Evolutionary conservation across 2,113 vertebrate genomes (phyloP), one percentile per base, ranked within the genome.

Genomic region (Lycaon pictus): DNA sequence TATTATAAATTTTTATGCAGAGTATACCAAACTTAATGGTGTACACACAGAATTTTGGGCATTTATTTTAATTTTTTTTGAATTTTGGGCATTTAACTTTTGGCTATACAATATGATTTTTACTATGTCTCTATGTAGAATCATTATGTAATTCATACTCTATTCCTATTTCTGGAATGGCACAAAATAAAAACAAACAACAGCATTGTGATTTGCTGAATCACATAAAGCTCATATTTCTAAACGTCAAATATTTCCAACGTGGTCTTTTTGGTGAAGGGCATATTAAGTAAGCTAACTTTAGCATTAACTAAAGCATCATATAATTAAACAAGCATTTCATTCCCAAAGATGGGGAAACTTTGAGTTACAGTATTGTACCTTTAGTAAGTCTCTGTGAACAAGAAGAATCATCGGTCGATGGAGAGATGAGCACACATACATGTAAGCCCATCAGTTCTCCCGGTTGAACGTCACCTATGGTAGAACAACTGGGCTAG

Each of bases 121-220:
- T 92, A 77, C 32, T 48, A 51, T 62, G 85, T 94, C 69, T 53
- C 2, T 48, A n/a, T 63, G 27, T 23, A 81, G 16, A 96, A n/a
- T 83, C 43, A 56, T 63, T 48, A 32, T 7, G 17, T 2, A 80
- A 51, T 84, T 87, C 77, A 71, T 56, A 71, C 11, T 80, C 62
- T 25, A 69, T 5, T 89, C 22, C 23, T 6, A 77, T 32, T 37
- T 85, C 67, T 62, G 27, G 85, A 83, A 86, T 51, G 32, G 67
- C 81, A 93, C 83, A 43, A 90, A 83, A 81, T 48, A 96, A 95
- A 96, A 51, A 87, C 25, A 65, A 76, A 93, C 72, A 79, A 88
- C 4, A 80, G 20, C 37, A 25, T 0, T 92, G 74, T 65, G 55
- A 77, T 67, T 72, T 13, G 19, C 6, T 80, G 27, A 79, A 56